These are phyloP conservation scores for Petrocephalus schoutedeni DNA, from an alignment of 2,797 vertebrate genomes.

Conservation along the genomic window DNA sequence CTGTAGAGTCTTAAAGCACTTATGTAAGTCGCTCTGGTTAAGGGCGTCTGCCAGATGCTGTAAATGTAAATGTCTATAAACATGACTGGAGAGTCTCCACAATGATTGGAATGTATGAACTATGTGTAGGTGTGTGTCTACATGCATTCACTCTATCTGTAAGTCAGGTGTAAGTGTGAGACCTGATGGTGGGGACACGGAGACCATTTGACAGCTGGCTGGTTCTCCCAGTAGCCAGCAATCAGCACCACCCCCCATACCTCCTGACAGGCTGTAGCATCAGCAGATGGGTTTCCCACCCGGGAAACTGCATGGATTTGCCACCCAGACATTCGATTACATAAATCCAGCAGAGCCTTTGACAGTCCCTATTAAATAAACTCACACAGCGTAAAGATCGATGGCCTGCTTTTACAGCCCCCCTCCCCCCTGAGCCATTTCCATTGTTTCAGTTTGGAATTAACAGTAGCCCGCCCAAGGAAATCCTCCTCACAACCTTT, in stretches of 20 bases:
- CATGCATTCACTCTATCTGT: not conserved
- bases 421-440: not conserved
- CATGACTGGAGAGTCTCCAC: not conserved
- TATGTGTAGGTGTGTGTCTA: not conserved
- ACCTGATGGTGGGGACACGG: not conserved
- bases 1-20: too few species aligned
- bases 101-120: not conserved
- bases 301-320: constrained; percentile 51
- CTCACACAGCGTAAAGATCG: constrained; percentile 21
- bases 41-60: too few species aligned
- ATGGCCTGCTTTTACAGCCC: not conserved
- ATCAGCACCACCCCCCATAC: not conserved
- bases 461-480: not conserved
- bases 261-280: constrained; percentile 41
- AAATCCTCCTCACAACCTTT: not conserved
- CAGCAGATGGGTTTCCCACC: constrained; percentile 56
- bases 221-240: not conserved
- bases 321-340: constrained; percentile 47
- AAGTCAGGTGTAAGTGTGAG: not conserved
- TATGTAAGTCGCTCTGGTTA: too few species aligned
- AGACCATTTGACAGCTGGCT: not conserved
- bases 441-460: not conserved
- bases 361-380: constrained; percentile 40
- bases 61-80: not conserved
- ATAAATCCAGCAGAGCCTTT: constrained; percentile 53